Evolutionary conservation across 2,888 invertebrate species (phyloP).

Genomic region (Plebejus melissa): DNA sequence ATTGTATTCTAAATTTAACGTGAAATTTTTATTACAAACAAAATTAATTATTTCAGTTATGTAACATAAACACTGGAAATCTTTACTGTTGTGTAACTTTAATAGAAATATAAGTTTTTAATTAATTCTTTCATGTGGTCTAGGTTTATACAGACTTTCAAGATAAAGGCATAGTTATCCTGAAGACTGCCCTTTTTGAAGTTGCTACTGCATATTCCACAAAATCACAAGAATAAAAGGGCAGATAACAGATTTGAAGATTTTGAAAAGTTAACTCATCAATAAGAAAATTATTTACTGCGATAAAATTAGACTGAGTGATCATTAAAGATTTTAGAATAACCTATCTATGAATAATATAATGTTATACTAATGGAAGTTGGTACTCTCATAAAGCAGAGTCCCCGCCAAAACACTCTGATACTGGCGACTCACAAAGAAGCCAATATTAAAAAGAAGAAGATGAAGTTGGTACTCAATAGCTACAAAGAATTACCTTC

Average conservation of each 20-base stretch:
- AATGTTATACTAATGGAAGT: too few species aligned
- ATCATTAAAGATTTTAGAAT: neutral
- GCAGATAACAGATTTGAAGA: neutral
- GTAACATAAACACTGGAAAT: neutral
- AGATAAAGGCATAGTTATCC: neutral
- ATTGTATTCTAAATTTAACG: conserved; percentile 10
- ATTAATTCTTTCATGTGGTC: neutral
- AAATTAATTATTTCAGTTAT: neutral
- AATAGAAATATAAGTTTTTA: neutral
- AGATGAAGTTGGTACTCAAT: too few species aligned
- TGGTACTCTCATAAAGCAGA: too few species aligned
- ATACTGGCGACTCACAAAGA: too few species aligned
- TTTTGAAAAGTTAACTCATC: neutral
- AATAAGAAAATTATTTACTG: neutral
- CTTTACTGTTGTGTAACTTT: neutral
- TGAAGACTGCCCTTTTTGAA: neutral
- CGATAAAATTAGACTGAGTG: neutral
- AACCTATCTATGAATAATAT: neutral
- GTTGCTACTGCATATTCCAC: neutral
- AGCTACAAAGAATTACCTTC: neutral
- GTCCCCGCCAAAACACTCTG: too few species aligned
- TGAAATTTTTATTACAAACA: neutral
- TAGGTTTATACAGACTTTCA: neutral
- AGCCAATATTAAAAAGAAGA: too few species aligned
- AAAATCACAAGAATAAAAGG: neutral